These are phyloP conservation scores for Lasioglossum marginatum DNA, from an alignment of 2,888 invertebrate species.

Conservation along the genomic window DNA sequence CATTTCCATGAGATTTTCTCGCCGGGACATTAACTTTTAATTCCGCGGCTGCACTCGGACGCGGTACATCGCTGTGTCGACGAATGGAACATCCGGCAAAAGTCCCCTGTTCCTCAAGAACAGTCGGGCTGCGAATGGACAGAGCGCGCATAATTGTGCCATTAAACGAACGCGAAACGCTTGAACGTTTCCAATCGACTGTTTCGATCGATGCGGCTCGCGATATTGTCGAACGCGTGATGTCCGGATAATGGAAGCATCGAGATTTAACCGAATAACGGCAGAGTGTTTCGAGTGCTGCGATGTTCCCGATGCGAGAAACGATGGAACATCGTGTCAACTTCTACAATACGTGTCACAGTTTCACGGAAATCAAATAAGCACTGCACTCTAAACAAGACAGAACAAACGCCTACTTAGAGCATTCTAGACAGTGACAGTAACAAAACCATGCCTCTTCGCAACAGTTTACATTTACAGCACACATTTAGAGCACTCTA, in stretches of 20 bases:
- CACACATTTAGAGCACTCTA: no score
- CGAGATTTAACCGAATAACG: not conserved
- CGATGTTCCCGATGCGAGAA: not conserved
- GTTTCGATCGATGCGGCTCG: not conserved
- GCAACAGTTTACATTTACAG: no score
- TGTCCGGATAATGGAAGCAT: not conserved
- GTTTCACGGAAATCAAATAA: not conserved
- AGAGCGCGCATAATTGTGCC: not conserved
- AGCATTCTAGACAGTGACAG: not conserved
- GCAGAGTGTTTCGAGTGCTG: not conserved
- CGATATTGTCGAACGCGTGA: not conserved
- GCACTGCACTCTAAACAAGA: no score
- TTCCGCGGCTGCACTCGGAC: not conserved
- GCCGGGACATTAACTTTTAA: not conserved
- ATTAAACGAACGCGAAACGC: not conserved
- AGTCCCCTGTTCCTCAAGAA: not conserved
- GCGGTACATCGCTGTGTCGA: not conserved
- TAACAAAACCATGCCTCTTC: not conserved
- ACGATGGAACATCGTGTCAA: no score
- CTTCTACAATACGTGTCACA: not conserved
- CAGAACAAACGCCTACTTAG: not conserved
- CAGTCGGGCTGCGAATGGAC: not conserved
- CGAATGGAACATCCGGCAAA: not conserved
- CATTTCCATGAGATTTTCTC: not conserved
- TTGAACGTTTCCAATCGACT: not conserved